Percentiles rank a stretch among this genome's conserved stretches.
Conservation (phyloP, 1,140 invertebrate genomes). For the Whitmania pigra region DNA sequence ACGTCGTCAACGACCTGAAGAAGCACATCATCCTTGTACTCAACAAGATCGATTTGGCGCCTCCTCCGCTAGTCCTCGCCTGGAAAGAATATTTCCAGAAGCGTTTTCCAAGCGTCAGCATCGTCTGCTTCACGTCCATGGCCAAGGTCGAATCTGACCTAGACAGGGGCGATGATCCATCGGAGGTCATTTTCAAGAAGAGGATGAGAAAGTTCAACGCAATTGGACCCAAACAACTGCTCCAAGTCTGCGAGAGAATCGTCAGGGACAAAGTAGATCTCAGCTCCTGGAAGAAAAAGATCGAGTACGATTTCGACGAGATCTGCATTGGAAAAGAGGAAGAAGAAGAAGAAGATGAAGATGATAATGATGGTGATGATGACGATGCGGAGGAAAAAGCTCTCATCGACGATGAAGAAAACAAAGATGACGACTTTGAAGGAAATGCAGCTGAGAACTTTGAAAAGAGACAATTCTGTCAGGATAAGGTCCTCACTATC, state of each 20-base stretch:
- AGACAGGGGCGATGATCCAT: background rate
- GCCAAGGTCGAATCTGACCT: constrained; percentile 43
- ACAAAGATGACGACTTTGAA: constrained; percentile 19
- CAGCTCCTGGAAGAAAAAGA: constrained; percentile 67
- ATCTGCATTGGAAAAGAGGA: constrained; percentile 12
- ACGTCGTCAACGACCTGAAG: constrained; percentile 56
- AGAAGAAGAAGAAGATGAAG: constrained; percentile 12
- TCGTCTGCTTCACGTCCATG: constrained; percentile 71
- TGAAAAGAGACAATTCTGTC: constrained; percentile 57
- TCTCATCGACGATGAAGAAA: constrained; percentile 13
- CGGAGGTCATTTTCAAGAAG: constrained; percentile 33
- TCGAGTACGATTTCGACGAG: constrained; percentile 40
- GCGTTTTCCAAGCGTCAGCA: constrained; percentile 59
- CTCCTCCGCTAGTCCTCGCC: constrained; percentile 64
- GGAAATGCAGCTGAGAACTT: constrained; percentile 2
- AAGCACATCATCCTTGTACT: constrained; percentile 79
- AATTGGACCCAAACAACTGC: constrained; percentile 67
- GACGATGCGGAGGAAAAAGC: too few relatives aligned
- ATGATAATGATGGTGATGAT: too few relatives aligned
- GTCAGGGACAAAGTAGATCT: constrained; percentile 63
- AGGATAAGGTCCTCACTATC: constrained; percentile 71
- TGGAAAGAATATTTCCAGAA: constrained; percentile 69
- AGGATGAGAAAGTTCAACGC: constrained; percentile 60
- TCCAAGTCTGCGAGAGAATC: constrained; percentile 56
- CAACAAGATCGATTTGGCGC: constrained; percentile 78